Base-by-base conservation (phyloP, 2,797 vertebrate genomes). In the Coregonus ussuriensis region DNA sequence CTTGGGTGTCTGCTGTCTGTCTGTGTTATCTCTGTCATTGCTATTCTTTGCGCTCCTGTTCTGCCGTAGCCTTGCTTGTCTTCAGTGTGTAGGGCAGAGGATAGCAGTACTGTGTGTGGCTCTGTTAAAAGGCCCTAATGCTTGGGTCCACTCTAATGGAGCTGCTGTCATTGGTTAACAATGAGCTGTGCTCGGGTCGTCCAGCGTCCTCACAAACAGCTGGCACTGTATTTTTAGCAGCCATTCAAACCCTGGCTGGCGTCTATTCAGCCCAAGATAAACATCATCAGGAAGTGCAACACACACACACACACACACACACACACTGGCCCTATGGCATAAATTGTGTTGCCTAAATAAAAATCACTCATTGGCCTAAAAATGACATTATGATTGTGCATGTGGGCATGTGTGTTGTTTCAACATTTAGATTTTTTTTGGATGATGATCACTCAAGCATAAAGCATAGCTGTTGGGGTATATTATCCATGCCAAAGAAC, bases 151-250 rank as follows among this genome's bases (percentile, higher is more conserved):
- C 21, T 73, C 70, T 80, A 80, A 80, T 70, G 71, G 65, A 75
- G 74, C 70, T 35, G 52, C 79, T 76, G 74, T 84, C 71, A 79
- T 66, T 74, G 73, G 56, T 73, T 53, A 63, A 78, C 76, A 72
- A 74, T 77, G 74, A 59, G 72, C 72, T n/a, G 59, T 25, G 21
- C 59, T 25, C 59, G 7, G 16, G 21, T 25, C 7, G 3, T 25
- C 52, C 33, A 56, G 66, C 33, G 18, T 79, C 82, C 74, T 86
- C 79, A 70, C 71, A 74, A 84, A 80, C 89, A 89, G 88, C 88
- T 86, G 89, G 82, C 78, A 56, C 74, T 75, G 79, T 90, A 89
- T 90, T 90, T 91, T 91, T 90, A 91, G 89, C 71, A 85, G 81
- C 81, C 83, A 87, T 90, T 89, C 89, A 89, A 74, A 75, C 76